Percentiles rank a stretch among this genome's conserved stretches.
Conservation (phyloP, 2,113 vertebrate species). For the Podarcis cretensis region DNA sequence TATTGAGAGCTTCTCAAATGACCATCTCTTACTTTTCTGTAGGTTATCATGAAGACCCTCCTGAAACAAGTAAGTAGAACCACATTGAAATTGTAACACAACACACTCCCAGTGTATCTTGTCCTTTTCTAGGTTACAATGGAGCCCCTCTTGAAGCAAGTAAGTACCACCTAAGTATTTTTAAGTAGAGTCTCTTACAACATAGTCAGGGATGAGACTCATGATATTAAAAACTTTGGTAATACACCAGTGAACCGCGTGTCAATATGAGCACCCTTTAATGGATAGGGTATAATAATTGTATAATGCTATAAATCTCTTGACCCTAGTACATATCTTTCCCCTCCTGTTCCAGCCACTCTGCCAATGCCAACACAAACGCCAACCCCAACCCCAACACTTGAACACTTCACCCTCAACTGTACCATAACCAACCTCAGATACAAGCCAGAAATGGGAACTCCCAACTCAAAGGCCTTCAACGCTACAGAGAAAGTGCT, state of each 20-base stretch:
- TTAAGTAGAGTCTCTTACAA: background rate
- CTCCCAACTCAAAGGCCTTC: background rate
- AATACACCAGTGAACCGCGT: background rate
- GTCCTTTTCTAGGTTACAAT: background rate
- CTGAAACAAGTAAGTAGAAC: background rate
- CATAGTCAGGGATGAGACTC: conserved; percentile 11
- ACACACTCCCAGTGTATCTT: background rate
- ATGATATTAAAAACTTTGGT: too few relatives aligned
- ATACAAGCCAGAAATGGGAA: conserved; percentile 32
- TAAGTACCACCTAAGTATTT: background rate
- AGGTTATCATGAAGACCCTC: background rate
- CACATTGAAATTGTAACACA: too few relatives aligned
- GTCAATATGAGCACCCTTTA: background rate
- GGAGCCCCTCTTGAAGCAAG: background rate
- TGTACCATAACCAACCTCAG: conserved; percentile 59
- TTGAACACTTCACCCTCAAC: conserved; percentile 53
- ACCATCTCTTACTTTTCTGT: background rate
- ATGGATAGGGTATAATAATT: too few relatives aligned
- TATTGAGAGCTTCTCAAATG: too few relatives aligned
- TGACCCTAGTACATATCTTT: too few relatives aligned
- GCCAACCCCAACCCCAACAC: background rate
- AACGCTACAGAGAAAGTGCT: fast-evolving
- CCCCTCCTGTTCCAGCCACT: background rate
- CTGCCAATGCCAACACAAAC: background rate
- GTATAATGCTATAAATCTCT: too few relatives aligned